Conservation (phyloP, 2,797 vertebrate species). For the Streptopelia turtur region DNA sequence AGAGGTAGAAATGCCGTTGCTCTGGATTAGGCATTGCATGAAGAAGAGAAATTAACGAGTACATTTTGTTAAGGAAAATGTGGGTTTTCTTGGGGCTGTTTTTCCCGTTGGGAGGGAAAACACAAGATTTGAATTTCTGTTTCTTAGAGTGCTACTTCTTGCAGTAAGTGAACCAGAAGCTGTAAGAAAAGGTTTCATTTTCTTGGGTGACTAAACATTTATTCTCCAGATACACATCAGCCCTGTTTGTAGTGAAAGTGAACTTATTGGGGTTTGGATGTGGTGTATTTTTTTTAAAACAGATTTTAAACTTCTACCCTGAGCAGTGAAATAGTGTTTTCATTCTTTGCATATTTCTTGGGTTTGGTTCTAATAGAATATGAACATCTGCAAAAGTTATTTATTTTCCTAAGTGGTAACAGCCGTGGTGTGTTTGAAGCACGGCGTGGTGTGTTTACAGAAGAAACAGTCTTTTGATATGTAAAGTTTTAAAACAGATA, state of each 20-base stretch:
- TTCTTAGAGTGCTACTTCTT: background rate
- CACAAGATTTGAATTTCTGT: background rate
- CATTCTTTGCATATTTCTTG: slow-evolving; percentile 15
- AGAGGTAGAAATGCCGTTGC: background rate
- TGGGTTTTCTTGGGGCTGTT: background rate
- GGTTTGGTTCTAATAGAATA: background rate
- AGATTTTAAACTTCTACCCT: background rate
- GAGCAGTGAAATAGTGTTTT: background rate
- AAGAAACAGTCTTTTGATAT: background rate
- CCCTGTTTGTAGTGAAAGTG: background rate
- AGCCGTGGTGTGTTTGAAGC: background rate
- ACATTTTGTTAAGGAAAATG: background rate
- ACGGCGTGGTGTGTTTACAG: background rate
- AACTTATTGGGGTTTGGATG: background rate
- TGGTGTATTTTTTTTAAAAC: background rate
- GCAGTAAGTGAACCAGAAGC: background rate
- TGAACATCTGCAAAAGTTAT: background rate
- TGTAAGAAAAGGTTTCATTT: background rate
- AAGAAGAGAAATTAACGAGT: background rate
- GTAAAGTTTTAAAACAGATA: background rate
- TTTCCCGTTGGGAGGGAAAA: background rate
- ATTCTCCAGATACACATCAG: background rate
- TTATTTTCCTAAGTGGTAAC: background rate
- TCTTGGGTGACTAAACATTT: background rate
- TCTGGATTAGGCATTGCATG: background rate